A percentile compares a stretch with the other conserved stretches of the same genome.
phyloP scores from a whole-genome alignment of 2,888 invertebrate species.

The Nymphalis c-album region DNA sequence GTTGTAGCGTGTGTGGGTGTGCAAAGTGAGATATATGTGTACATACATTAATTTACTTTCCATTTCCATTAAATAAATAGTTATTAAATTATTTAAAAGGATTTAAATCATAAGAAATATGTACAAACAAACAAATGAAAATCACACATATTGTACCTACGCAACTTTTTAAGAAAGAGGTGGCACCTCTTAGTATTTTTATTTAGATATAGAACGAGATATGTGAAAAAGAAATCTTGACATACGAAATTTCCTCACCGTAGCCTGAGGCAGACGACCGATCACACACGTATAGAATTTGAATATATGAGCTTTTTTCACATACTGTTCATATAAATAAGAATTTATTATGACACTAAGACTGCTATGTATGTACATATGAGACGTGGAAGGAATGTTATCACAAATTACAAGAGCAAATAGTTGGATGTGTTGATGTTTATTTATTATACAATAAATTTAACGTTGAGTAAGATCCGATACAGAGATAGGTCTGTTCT shows the following conservation, averaged over 20 bases:
- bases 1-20: no score
- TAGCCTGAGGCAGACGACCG: constrained; percentile 14
- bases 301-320: constrained; percentile 13
- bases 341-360: constrained; percentile 2
- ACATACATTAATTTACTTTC: no score
- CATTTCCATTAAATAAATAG: no score
- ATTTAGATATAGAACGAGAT: not conserved
- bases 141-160: no score
- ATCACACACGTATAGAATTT: constrained; percentile 14
- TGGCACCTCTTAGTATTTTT: not conserved
- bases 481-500: not conserved
- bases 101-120: not conserved
- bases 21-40: no score
- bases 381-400: not conserved
- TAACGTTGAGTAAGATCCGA: not conserved
- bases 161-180: no score
- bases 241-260: constrained; percentile 10
- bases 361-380: not conserved
- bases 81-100: not conserved
- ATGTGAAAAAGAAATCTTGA: constrained; percentile 1
- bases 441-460: not conserved
- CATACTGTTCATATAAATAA: constrained; percentile 15
- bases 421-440: not conserved
- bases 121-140: not conserved
- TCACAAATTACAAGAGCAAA: constrained; percentile 2